Conservation (phyloP, 2,113 vertebrate species). For the Nothobranchius kuhntae region DNA sequence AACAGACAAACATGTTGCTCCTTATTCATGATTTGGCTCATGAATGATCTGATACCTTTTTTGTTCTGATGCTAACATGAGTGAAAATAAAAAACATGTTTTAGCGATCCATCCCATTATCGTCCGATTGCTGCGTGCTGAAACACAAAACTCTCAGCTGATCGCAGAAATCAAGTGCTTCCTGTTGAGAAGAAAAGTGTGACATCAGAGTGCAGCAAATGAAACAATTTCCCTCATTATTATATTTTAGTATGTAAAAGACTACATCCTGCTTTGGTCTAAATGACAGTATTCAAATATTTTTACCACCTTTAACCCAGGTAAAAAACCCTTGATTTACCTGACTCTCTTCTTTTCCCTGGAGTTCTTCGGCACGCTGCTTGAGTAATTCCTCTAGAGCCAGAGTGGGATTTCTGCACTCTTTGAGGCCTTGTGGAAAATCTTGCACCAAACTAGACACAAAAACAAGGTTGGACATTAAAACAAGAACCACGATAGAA, state of each 20-base stretch:
- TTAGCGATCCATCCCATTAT: conserved; percentile 89
- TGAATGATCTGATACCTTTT: conserved; percentile 14
- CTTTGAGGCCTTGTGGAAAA: conserved; percentile 81
- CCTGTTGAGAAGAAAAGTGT: conserved; percentile 69
- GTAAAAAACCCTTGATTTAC: conserved; percentile 54
- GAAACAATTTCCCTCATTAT: no score
- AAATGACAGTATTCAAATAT: no score
- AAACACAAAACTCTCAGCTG: conserved; percentile 81
- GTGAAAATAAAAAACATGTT: background rate
- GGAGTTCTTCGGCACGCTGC: conserved; percentile 79
- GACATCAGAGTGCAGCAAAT: background rate
- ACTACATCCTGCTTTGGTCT: no score
- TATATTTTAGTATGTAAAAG: no score
- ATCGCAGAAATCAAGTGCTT: conserved; percentile 88
- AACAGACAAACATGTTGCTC: conserved; percentile 7
- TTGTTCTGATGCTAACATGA: background rate
- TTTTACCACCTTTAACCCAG: background rate
- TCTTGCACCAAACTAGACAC: conserved; percentile 84
- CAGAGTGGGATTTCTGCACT: conserved; percentile 80
- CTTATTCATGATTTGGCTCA: conserved; percentile 9
- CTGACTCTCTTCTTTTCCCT: conserved; percentile 86
- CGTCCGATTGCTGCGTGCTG: conserved; percentile 71
- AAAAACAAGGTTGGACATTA: background rate
- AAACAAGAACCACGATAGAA: background rate
- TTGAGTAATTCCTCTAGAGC: conserved; percentile 84